A percentile compares a stretch with the other conserved stretches of the same genome.
phyloP scores from a whole-genome alignment of 2,113 vertebrate genomes.

The Fregetta grallaria region DNA sequence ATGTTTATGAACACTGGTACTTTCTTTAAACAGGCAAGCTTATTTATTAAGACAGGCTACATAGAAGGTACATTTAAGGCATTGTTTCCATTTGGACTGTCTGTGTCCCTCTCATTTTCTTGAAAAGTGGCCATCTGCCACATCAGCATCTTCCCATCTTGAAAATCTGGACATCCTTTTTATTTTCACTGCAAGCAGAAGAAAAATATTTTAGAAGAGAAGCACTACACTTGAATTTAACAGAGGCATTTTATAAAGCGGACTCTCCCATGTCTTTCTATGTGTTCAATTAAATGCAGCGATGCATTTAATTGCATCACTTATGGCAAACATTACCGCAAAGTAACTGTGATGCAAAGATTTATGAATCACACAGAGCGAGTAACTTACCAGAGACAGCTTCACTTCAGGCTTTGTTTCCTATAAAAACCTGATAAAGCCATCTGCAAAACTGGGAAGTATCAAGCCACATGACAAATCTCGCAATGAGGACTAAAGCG shows the following conservation, averaged over 20 bases:
- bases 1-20: neutral
- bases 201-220: neutral
- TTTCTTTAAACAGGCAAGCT: neutral
- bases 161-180: neutral
- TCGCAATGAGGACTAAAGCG: neutral
- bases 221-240: neutral
- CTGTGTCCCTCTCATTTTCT: neutral
- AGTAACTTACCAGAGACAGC: neutral
- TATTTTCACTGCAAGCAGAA: constrained; percentile 51
- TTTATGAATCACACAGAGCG: neutral
- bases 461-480: neutral
- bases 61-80: neutral
- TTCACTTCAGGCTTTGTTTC: neutral
- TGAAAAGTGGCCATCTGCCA: neutral
- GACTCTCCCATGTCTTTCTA: neutral
- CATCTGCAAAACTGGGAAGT: neutral
- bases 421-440: neutral
- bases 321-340: neutral
- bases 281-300: neutral
- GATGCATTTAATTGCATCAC: neutral
- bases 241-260: neutral
- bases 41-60: constrained; percentile 24
- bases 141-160: neutral
- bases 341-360: neutral
- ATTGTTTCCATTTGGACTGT: neutral